Evolutionary conservation across 2,888 invertebrate species (phyloP), one percentile per base, ranked within the genome.

Genomic region (Chouioia cunea): DNA sequence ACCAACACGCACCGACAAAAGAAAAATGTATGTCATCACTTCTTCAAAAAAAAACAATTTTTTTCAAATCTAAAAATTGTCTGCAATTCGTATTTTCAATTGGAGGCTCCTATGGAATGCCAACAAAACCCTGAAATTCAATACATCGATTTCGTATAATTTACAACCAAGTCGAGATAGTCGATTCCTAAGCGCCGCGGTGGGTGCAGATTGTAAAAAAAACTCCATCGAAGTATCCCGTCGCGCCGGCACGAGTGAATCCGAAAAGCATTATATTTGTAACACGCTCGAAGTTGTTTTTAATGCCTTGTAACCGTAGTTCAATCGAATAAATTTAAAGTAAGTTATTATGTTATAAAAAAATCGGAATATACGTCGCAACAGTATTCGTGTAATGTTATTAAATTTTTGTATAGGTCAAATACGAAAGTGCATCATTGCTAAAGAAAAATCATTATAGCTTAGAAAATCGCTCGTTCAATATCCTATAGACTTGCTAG

Each of bases 301-400:
- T 47, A 64, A 60, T 60, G 54, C 23, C 57, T 8, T 52, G 57
- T 57, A 52, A 58, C 4, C 44, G 59, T 60, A 65, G 67, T 65
- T 54, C n/a, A 68, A 56, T 65, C 65, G 59, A 53, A 69, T 72
- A 72, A 72, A 72, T 57, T 65, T 68, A 56, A 18, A 0, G 16
- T 66, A 56, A 72, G 46, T 68, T 65, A 68, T 65, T 22, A 3
- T 15, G 18, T 6, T 36, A 36, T 36, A 36, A 36, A 36, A 3
- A 6, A 36, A 36, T 27, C 36, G 36, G 12, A 36, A 36, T 36
- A 36, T 36, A 36, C 12, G 36, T 36, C 36, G 36, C 36, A 12
- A 36, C 12, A 36, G 36, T 6, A 12, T 12, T 36, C 10, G 36
- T 6, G 6, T 36, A 12, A n/a, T n/a, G n/a, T n/a, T n/a, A n/a